These are phyloP conservation scores for Andinoacara biseriatus DNA, from an alignment of 2,113 vertebrate species.

Conservation along the genomic window DNA sequence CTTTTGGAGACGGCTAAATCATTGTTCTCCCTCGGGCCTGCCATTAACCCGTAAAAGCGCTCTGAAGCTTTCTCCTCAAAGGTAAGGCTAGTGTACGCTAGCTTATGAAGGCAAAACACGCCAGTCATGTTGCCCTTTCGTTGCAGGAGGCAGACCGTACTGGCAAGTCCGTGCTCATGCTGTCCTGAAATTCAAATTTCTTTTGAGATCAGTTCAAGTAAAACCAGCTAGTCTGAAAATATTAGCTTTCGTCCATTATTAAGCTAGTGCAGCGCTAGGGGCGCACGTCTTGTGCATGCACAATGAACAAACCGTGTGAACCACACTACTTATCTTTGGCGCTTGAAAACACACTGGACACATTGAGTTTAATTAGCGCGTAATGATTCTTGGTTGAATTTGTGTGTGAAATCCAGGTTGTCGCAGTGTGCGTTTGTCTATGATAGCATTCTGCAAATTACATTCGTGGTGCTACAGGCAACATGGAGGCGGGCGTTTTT, in stretches of 20 bases:
- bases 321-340: background rate
- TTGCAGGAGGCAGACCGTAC: background rate
- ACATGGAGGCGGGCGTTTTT: conserved; percentile 2
- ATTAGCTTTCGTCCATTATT: background rate
- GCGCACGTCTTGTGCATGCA: background rate
- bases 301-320: background rate
- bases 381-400: background rate
- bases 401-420: background rate
- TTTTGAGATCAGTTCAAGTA: rapidly evolving
- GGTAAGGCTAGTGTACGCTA: conserved; percentile 62
- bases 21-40: conserved; percentile 21
- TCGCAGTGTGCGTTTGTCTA: background rate
- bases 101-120: conserved; percentile 5
- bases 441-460: background rate
- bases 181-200: background rate
- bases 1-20: background rate
- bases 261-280: background rate
- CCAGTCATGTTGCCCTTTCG: conserved; percentile 62
- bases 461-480: background rate
- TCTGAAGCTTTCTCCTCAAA: conserved; percentile 45
- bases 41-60: background rate
- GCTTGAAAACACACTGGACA: background rate
- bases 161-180: background rate
- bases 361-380: background rate
- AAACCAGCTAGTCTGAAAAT: background rate